Evolutionary conservation across 2,888 invertebrate genomes (phyloP).

Genomic region (Leucophenga montana): DNA sequence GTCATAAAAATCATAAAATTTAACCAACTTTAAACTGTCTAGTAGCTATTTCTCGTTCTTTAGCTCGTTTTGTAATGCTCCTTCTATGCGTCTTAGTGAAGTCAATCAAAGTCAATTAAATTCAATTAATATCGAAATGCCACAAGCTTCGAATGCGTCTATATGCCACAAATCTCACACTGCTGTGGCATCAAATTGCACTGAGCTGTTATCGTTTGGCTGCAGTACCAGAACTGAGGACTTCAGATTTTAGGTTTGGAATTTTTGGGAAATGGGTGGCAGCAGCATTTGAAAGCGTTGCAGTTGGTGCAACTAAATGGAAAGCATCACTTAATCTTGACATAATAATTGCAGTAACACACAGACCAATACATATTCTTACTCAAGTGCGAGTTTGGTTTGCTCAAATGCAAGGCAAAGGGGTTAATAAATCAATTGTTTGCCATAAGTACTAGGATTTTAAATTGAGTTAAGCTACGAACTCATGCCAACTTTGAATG

Average conservation of each 20-base stretch:
- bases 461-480: too few relatives aligned
- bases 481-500: background rate
- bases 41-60: too few relatives aligned
- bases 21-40: too few relatives aligned
- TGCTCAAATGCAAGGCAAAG: background rate
- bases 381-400: background rate
- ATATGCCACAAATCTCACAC: conserved; percentile 18
- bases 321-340: conserved; percentile 37
- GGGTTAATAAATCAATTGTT: too few relatives aligned
- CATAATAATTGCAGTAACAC: conserved; percentile 38
- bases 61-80: too few relatives aligned
- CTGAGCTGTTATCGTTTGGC: conserved; percentile 46
- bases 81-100: background rate
- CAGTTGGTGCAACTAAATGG: background rate
- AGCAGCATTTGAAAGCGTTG: background rate
- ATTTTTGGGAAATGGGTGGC: background rate
- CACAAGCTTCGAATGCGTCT: conserved; percentile 56
- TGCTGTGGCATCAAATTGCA: background rate
- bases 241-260: background rate
- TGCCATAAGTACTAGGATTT: too few relatives aligned
- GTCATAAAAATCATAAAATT: too few relatives aligned
- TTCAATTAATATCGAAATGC: conserved; percentile 60
- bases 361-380: background rate
- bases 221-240: conserved; percentile 33
- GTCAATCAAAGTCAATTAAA: conserved; percentile 59